Conservation (phyloP, 2,888 invertebrate genomes). For the Onchidella celtica region DNA sequence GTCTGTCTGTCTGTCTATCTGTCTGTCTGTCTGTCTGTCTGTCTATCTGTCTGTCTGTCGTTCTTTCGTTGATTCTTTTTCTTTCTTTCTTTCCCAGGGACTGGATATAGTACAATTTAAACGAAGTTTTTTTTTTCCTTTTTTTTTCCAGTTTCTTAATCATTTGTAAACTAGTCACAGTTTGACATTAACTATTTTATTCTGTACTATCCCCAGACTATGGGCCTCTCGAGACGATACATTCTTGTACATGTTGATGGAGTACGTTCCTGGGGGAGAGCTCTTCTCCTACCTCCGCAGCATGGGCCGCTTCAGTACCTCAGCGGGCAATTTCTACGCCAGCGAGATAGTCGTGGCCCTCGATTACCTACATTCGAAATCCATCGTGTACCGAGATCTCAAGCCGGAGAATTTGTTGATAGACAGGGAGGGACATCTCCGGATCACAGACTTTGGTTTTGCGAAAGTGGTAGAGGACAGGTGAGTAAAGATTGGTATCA, state of each 20-base stretch:
- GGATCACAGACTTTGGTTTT: conserved; percentile 99
- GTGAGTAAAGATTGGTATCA: conserved; percentile 81
- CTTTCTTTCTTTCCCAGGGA: no score
- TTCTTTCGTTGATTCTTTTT: no score
- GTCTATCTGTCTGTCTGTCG: no score
- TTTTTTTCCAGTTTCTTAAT: no score
- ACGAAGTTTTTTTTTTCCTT: no score
- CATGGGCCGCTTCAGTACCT: conserved; percentile 89
- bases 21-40: no score
- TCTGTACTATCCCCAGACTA: conserved; percentile 59
- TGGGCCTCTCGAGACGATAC: conserved; percentile 90
- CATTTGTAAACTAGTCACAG: no score
- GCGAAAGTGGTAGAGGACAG: conserved; percentile 95
- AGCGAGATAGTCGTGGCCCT: conserved; percentile 96
- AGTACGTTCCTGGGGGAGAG: conserved; percentile 97
- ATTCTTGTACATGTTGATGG: conserved; percentile 97
- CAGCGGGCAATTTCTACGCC: conserved; percentile 94
- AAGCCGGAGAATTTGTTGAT: conserved; percentile 91
- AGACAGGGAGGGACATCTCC: conserved; percentile 95
- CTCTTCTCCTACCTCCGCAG: conserved; percentile 96
- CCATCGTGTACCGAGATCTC: conserved; percentile 79
- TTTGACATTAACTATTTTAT: no score
- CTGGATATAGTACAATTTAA: no score
- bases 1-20: no score
- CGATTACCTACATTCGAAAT: conserved; percentile 93